A percentile compares a stretch with the other conserved stretches of the same genome.
Evolutionary conservation across 2,113 vertebrate species (phyloP).

Genomic region (Chloropsis cyanopogon): DNA sequence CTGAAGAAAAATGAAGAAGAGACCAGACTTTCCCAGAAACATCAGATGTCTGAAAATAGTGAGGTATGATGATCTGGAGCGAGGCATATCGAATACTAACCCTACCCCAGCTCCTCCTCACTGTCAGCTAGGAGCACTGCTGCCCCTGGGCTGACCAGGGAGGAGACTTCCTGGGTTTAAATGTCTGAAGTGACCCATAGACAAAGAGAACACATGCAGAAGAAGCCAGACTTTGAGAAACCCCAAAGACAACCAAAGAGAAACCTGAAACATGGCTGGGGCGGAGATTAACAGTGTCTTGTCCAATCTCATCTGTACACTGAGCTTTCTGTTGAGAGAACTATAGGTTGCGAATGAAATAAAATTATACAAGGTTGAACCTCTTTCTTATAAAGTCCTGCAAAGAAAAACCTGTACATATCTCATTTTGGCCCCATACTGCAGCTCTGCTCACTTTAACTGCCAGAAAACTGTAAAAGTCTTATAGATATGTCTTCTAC

Average conservation of each 20-base stretch:
- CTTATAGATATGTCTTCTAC: background rate
- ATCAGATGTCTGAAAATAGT: background rate
- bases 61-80: background rate
- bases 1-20: background rate
- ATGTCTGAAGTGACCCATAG: background rate
- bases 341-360: background rate
- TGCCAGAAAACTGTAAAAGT: background rate
- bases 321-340: background rate
- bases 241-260: background rate
- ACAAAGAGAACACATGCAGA: background rate
- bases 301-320: background rate
- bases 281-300: background rate
- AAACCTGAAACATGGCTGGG: background rate
- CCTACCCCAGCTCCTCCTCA: background rate
- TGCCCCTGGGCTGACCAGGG: background rate
- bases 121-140: background rate
- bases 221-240: background rate
- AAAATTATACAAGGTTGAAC: background rate
- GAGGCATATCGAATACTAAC: fast-evolving
- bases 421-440: background rate
- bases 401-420: background rate
- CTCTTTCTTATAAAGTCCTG: background rate
- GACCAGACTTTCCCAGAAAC: background rate
- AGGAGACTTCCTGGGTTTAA: background rate
- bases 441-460: background rate